Evolutionary conservation across 2,888 invertebrate species (phyloP).

Genomic region (Aphidoletes aphidimyza): DNA sequence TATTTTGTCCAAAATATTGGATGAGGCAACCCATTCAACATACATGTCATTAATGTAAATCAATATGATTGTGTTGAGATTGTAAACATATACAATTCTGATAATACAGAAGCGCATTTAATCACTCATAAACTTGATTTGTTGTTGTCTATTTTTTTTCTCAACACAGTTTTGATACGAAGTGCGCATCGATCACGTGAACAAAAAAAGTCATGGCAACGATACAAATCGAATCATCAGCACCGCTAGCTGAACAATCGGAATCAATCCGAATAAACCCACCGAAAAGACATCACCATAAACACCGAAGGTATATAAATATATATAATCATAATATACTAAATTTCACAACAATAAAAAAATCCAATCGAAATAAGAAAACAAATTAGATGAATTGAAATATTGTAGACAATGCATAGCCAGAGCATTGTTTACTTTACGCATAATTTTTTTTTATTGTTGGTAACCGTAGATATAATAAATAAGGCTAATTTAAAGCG

Average conservation of each 20-base stretch:
- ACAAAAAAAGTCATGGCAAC: constrained; percentile 1
- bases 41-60: too few species aligned
- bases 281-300: neutral
- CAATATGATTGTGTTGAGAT: too few species aligned
- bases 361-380: neutral
- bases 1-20: too few species aligned
- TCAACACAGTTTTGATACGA: neutral
- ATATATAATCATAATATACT: neutral
- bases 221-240: neutral
- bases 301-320: constrained; percentile 17
- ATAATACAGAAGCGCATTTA: too few species aligned
- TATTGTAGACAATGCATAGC: too few species aligned
- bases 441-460: too few species aligned
- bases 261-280: neutral
- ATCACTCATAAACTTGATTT: too few species aligned
- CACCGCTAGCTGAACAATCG: neutral
- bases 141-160: neutral
- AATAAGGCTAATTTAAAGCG: neutral
- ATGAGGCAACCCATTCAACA: too few species aligned
- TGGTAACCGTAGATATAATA: too few species aligned
- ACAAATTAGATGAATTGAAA: too few species aligned
- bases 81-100: too few species aligned
- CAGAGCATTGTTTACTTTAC: too few species aligned
- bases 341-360: neutral
- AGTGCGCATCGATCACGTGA: neutral